Evolutionary conservation across 2,113 vertebrate species (phyloP), one percentile per base, ranked within the genome.

Genomic region (Lepus timidus): DNA sequence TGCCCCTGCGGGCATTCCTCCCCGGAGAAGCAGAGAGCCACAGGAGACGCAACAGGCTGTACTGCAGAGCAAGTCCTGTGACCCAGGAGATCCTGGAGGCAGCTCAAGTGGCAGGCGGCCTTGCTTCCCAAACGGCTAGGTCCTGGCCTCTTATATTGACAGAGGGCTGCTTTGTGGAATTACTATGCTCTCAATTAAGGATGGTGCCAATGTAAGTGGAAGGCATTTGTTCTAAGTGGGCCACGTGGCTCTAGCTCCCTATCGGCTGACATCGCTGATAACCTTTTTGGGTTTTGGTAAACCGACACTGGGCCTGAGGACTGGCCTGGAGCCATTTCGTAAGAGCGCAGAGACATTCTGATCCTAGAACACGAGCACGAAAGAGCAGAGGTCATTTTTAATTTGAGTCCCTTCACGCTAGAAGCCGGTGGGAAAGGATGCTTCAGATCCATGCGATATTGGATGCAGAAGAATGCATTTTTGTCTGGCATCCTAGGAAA

Each of bases 1-100:
- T 3, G 0, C 52, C 83, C 33, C 85, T 90, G 51, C 6, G 44
- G 76, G 70, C 44, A 82, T 36, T 89, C 82, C 92, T 94, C 85
- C 88, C 20, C 31, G 79, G 71, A 93, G 91, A 71, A 88, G 58
- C 81, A 71, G 74, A 81, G 82, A 88, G 94, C 90, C 12, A 73
- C 1, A 0, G 0, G 27, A 94, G 86, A 64, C 78, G 4, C 13
- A 39, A 22, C 52, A 31, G 44, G 71, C 55, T 67, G 0, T 0
- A 9, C 49, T 29, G 13, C 39, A 51, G 58, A 87, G 3, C 20
- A 33, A 70, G 73, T 33, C 27, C 19, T 36, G 13, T 73, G 81
- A 87, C 81, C 33, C 1, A 5, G 51, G 16, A 61, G 76, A 49
- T 36, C 14, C 62, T 75, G 82, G 64, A 70, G 19, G 23, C 14